Percentiles rank a stretch among this genome's conserved stretches.
phyloP scores from a whole-genome alignment of 2,888 invertebrate species.

The Mythimna vitellina region DNA sequence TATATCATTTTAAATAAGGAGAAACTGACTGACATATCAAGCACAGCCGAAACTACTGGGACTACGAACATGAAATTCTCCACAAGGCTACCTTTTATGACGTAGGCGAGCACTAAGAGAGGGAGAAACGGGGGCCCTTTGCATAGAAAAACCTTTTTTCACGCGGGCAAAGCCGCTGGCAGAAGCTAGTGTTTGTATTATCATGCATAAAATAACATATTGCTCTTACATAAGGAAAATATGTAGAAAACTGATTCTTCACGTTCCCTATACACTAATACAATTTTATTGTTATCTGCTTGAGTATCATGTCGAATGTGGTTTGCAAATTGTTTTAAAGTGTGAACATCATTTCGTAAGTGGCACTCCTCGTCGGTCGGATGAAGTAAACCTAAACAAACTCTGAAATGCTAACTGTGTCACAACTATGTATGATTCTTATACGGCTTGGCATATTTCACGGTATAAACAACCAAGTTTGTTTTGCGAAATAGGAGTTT shows the following conservation, averaged over 20 bases:
- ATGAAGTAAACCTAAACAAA: conserved; percentile 73
- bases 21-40: too few species aligned
- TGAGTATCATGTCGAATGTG: conserved; percentile 52
- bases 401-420: conserved; percentile 65
- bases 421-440: conserved; percentile 68
- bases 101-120: too few species aligned
- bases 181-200: background rate
- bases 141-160: too few species aligned
- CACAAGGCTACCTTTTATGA: too few species aligned
- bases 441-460: conserved; percentile 70
- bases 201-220: conserved; percentile 15
- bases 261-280: conserved; percentile 29
- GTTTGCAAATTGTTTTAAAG: conserved; percentile 49
- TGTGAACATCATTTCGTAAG: conserved; percentile 61
- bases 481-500: conserved; percentile 66
- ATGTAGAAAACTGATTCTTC: conserved; percentile 40
- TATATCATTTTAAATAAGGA: too few species aligned
- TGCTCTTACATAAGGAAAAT: conserved; percentile 33
- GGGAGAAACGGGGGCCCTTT: too few species aligned
- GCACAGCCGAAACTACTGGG: too few species aligned
- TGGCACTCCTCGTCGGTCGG: conserved; percentile 45
- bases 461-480: conserved; percentile 65
- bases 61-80: too few species aligned
- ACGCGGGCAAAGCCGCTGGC: too few species aligned
- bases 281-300: conserved; percentile 52